Evolutionary conservation across 2,113 vertebrate species (phyloP).

Genomic region (Phoxinus phoxinus): DNA sequence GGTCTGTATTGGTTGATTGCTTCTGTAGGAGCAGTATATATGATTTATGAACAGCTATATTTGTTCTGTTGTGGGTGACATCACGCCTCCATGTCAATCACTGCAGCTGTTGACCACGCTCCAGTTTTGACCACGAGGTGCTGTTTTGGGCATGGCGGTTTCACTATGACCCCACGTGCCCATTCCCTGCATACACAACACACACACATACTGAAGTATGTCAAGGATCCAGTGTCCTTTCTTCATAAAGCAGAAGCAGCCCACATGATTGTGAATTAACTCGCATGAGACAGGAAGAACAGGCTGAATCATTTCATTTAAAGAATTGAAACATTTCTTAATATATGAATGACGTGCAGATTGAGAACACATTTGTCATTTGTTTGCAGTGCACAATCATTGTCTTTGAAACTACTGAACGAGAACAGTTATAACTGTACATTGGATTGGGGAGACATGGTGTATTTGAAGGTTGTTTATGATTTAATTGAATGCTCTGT

Average conservation of each 20-base stretch:
- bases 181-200: neutral
- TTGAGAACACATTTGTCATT: neutral
- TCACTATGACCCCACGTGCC: constrained; percentile 32
- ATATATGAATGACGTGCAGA: neutral
- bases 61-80: neutral
- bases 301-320: neutral
- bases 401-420: neutral
- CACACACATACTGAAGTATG: constrained; percentile 36
- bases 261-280: neutral
- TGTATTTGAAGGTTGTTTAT: neutral
- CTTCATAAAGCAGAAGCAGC: constrained; percentile 15
- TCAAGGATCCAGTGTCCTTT: constrained; percentile 57
- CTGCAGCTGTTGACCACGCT: constrained; percentile 55
- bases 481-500: neutral
- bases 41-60: neutral
- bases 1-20: neutral
- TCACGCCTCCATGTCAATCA: neutral
- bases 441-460: neutral
- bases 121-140: constrained; percentile 39
- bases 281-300: neutral
- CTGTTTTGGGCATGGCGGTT: constrained; percentile 58
- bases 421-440: neutral
- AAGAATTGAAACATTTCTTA: neutral
- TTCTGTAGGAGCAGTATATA: neutral
- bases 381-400: no score